Evolutionary conservation across 2,797 vertebrate genomes (phyloP).

Genomic region (Triplophysa bombifrons): DNA sequence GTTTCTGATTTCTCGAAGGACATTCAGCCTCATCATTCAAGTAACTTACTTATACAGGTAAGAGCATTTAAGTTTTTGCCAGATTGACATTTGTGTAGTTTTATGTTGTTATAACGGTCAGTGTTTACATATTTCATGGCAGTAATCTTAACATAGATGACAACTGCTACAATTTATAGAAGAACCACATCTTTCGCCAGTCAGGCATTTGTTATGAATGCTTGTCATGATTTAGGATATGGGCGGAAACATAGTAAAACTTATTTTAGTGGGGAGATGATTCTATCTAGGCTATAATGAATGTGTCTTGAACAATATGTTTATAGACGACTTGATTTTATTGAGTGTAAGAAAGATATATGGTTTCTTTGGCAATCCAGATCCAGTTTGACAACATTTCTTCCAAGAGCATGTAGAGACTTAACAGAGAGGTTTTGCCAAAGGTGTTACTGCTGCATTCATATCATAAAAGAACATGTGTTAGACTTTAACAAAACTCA

Average conservation of each 20-base stretch:
- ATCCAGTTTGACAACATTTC: conserved; percentile 30
- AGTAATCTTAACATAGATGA: background rate
- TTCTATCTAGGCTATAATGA: background rate
- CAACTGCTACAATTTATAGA: background rate
- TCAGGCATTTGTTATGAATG: background rate
- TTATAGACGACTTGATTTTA: background rate
- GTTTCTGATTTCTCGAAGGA: background rate
- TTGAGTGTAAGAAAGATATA: background rate
- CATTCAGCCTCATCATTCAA: background rate
- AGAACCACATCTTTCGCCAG: background rate
- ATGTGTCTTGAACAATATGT: background rate
- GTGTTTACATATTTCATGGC: background rate
- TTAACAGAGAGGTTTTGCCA: conserved; percentile 6
- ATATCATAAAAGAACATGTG: background rate
- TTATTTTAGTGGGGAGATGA: background rate
- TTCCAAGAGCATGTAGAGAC: background rate
- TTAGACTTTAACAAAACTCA: background rate
- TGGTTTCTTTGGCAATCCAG: background rate
- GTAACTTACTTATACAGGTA: conserved; percentile 22
- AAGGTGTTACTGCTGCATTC: background rate
- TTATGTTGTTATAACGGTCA: background rate
- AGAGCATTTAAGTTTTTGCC: background rate
- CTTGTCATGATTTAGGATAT: background rate
- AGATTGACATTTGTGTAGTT: background rate
- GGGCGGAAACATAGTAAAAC: conserved; percentile 2